phyloP scores from a whole-genome alignment of 2,888 invertebrate genomes.

The Leptinotarsa peninsularis region DNA sequence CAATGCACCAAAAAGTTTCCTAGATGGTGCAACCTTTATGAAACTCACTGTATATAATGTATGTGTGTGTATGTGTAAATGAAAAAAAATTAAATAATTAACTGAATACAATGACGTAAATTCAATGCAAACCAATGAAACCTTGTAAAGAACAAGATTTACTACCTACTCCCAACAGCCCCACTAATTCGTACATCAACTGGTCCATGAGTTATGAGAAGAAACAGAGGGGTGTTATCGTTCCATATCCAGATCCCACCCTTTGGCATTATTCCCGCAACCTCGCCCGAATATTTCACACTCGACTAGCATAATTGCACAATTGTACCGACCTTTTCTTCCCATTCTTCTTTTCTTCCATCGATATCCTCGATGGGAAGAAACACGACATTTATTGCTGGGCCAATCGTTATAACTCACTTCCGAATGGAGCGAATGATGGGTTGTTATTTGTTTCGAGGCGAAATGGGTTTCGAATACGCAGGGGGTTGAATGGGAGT shows the following conservation, averaged over 20 bases:
- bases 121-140: not conserved
- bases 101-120: not conserved
- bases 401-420: conserved; percentile 14
- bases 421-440: conserved; percentile 1
- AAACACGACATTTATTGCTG: conserved; percentile 26
- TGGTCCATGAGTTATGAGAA: conserved; percentile 6
- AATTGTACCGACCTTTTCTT: conserved; percentile 35
- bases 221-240: conserved; percentile 6
- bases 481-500: not conserved
- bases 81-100: too few species aligned
- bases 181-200: not conserved
- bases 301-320: conserved; percentile 42
- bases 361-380: conserved; percentile 23
- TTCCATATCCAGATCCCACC: conserved; percentile 22
- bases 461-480: conserved; percentile 1
- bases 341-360: conserved; percentile 2
- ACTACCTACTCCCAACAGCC: not conserved
- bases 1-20: too few species aligned
- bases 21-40: too few species aligned
- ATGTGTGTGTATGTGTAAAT: too few species aligned
- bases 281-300: conserved; percentile 36
- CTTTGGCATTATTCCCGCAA: conserved; percentile 16
- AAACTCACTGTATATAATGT: too few species aligned
- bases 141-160: conserved; percentile 5
- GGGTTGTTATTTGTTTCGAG: conserved; percentile 9